Evolutionary conservation across 1,140 invertebrate genomes (phyloP).

Genomic region (Lepidurus arcticus): DNA sequence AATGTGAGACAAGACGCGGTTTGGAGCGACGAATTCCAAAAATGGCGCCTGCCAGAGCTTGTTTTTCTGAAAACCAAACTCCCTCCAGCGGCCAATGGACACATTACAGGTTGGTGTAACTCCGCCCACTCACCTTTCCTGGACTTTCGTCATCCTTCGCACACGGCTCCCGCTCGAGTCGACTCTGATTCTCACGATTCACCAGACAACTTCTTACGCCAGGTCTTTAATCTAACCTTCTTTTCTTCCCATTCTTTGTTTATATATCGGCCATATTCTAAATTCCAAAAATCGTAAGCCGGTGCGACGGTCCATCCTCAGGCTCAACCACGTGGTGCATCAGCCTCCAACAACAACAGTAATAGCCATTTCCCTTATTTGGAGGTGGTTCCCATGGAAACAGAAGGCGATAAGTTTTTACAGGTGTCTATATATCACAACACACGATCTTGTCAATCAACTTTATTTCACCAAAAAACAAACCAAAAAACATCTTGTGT

Average conservation of each 20-base stretch:
- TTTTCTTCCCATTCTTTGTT: constrained; percentile 24
- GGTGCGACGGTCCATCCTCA: not conserved
- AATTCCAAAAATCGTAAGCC: not conserved
- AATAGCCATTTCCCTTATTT: not conserved
- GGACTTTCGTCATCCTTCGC: constrained; percentile 9
- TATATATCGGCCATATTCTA: not conserved
- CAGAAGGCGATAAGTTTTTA: constrained; percentile 26
- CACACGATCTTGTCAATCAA: not conserved
- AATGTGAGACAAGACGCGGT: constrained; percentile 60
- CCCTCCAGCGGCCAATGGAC: constrained; percentile 54
- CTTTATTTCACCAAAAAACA: not conserved
- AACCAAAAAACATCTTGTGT: not conserved
- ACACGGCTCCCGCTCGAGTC: constrained; percentile 19
- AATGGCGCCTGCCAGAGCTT: constrained; percentile 67
- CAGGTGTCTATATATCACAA: constrained; percentile 25
- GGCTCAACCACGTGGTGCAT: constrained; percentile 16
- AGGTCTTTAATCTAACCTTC: constrained; percentile 4
- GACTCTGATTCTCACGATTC: not conserved
- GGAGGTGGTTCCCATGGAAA: not conserved
- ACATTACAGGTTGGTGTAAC: constrained; percentile 1
- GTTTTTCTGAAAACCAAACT: constrained; percentile 58
- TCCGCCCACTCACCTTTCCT: constrained; percentile 2
- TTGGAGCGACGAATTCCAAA: constrained; percentile 70
- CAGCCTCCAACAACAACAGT: not conserved
- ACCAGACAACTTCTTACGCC: constrained; percentile 18